Evolutionary conservation across 2,113 vertebrate genomes (phyloP).

Genomic region (Myodes glareolus): DNA sequence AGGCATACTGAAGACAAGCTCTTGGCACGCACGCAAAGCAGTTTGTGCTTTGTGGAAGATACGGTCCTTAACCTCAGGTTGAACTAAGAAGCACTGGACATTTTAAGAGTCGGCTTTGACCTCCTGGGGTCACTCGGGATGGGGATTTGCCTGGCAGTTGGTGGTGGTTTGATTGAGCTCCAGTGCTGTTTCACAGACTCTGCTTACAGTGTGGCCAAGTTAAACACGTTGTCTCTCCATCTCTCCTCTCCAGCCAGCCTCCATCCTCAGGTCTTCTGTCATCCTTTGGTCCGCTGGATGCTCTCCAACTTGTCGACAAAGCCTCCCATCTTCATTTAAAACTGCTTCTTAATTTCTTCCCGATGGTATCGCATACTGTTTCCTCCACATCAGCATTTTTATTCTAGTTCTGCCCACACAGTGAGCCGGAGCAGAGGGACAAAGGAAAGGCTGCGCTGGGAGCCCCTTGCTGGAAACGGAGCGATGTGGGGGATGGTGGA

Average conservation of each 20-base stretch:
- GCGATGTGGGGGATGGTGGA: too few relatives aligned
- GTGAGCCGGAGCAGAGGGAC: background rate
- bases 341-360: constrained; percentile 63
- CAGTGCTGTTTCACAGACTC: constrained; percentile 64
- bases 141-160: constrained; percentile 71
- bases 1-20: constrained; percentile 43
- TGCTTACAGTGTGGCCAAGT: constrained; percentile 68
- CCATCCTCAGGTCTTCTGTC: constrained; percentile 60
- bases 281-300: constrained; percentile 69
- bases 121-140: constrained; percentile 51
- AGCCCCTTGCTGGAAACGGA: too few relatives aligned
- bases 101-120: constrained; percentile 73
- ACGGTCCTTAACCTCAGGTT: constrained; percentile 74
- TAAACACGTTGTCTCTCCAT: constrained; percentile 80
- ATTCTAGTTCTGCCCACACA: constrained; percentile 66
- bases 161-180: constrained; percentile 71
- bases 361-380: constrained; percentile 67
- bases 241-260: constrained; percentile 53
- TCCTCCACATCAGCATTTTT: constrained; percentile 68
- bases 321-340: constrained; percentile 65
- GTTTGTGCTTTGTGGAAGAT: constrained; percentile 47
- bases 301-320: constrained; percentile 75
- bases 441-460: background rate
- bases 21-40: constrained; percentile 57
- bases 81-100: constrained; percentile 68